These are phyloP conservation scores for Tetramorium simillimum DNA, from an alignment of 1,140 invertebrate genomes.

Conservation along the genomic window DNA sequence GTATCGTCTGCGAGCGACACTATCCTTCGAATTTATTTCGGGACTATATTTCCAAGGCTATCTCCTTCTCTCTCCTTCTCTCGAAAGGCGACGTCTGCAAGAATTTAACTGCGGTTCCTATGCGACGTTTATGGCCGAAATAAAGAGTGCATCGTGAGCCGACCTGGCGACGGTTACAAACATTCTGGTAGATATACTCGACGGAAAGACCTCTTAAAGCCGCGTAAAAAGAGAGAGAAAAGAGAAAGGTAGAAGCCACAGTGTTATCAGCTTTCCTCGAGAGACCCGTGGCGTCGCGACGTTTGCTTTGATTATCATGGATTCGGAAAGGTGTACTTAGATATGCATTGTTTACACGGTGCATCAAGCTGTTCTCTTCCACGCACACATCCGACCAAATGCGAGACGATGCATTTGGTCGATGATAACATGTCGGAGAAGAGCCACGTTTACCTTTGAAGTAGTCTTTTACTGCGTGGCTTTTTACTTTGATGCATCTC, in stretches of 20 bases:
- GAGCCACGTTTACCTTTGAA: neutral
- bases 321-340: constrained; percentile 53
- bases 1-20: neutral
- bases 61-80: neutral
- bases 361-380: neutral
- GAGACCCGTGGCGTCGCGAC: constrained; percentile 44
- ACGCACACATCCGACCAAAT: neutral
- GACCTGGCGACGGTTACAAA: constrained; percentile 8
- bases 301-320: constrained; percentile 69
- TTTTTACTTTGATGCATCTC: neutral
- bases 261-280: constrained; percentile 35
- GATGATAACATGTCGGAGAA: neutral
- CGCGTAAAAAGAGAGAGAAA: constrained; percentile 5
- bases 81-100: neutral
- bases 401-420: neutral
- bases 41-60: constrained; percentile 40
- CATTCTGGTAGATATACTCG: constrained; percentile 17
- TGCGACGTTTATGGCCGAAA: constrained; percentile 41
- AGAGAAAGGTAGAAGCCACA: constrained; percentile 5
- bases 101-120: constrained; percentile 31
- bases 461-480: neutral
- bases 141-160: constrained; percentile 26
- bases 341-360: constrained; percentile 62
- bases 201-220: constrained; percentile 2
- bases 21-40: constrained; percentile 55